Evolutionary conservation across 2,888 invertebrate genomes (phyloP).

Genomic region (Sinohyriopsis cumingii): DNA sequence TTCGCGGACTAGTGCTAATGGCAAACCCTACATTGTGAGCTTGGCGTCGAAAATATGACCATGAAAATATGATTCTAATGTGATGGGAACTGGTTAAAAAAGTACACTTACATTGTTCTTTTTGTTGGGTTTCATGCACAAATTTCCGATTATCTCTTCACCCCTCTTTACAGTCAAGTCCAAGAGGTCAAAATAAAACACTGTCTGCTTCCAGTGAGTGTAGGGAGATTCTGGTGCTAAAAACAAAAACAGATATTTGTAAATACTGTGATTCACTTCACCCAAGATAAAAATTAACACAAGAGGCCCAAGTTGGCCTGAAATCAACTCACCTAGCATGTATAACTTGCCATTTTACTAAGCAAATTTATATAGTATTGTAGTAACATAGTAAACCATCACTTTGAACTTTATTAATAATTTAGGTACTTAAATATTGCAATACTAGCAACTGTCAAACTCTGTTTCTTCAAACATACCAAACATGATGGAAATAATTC

Average conservation of each 20-base stretch:
- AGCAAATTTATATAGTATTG: not conserved
- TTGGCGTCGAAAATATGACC: no score
- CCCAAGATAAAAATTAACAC: no score
- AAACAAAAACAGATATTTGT: conserved; percentile 1
- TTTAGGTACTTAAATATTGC: no score
- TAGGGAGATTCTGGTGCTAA: conserved; percentile 94
- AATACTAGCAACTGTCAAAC: no score
- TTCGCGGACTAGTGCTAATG: no score
- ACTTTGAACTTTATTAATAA: no score
- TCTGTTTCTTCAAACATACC: no score
- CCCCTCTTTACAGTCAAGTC: conserved; percentile 95
- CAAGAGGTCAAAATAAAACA: conserved; percentile 91
- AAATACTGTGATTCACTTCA: not conserved
- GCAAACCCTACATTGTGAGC: no score
- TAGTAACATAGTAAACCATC: not conserved
- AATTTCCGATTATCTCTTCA: conserved; percentile 93
- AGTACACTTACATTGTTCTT: conserved; percentile 82
- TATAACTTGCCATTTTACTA: not conserved
- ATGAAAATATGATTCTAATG: no score
- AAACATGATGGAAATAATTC: no score
- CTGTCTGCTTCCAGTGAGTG: conserved; percentile 99
- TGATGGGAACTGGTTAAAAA: not conserved
- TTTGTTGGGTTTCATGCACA: conserved; percentile 95
- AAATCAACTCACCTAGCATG: no score
- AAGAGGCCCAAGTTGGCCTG: no score